Base-by-base conservation (phyloP, 1,140 invertebrate genomes). In the Meloidogyne chitwoodi region DNA sequence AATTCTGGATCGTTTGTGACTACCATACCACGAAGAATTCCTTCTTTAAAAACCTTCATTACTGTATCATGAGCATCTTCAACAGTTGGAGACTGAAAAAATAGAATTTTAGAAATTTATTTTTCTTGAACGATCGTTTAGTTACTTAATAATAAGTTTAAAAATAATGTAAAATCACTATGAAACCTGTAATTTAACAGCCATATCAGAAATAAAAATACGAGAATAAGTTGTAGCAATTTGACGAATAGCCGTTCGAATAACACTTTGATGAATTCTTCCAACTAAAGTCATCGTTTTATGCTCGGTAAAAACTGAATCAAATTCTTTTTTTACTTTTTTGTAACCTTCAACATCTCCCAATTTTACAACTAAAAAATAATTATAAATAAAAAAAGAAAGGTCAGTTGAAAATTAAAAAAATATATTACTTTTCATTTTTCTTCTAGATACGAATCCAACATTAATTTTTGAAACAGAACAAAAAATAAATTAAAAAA, bases 31-130 rank as follows among this genome's bases (percentile, higher is more conserved):
- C 99, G 95, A 87, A 99, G 98, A 1, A 98, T 96, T 67, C 95
- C 94, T 90, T 99, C 97, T 68, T 95, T 90, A 74, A 99, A 99
- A n/a, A 96, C 96, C 89, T 99, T 99, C 0, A 96, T 95, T 0
- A 99, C 95, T 87, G 99, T 97, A 87, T 96, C 99, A 88, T 99
- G 96, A 0, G 96, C 96, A 91, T 99, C 96, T 86, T 96, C 94
- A 3, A 94, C 92, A 12, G 93, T 95, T 86, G 96, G 95, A 22
- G 99, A 89, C 14, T 79, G 16, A 65, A 79, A 67, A 56, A 61
- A 31, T 16, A 5, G 34, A 31, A 31, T n/a, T 31, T 77, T 19
- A 68, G 34, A 77, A 24, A 48, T n/a, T n/a, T n/a, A n/a, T n/a
- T n/a, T n/a, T n/a, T n/a, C n/a, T n/a, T n/a, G n/a, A n/a, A n/a